A percentile compares a stretch with the other conserved stretches of the same genome.
phyloP scores from a whole-genome alignment of 2,113 vertebrate species.

The Grantiella picta region DNA sequence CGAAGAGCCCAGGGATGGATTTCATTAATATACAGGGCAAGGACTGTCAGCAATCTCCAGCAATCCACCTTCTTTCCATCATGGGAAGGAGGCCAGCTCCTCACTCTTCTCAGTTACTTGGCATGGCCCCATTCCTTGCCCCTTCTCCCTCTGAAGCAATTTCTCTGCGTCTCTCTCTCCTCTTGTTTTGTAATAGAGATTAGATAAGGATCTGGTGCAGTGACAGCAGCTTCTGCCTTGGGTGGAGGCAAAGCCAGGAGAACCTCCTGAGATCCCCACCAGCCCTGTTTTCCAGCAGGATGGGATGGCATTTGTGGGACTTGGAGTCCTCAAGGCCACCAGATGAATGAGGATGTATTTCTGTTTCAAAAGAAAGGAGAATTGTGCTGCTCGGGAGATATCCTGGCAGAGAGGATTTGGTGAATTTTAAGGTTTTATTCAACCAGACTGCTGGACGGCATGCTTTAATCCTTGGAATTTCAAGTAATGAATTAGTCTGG shows the following conservation, averaged over 20 bases:
- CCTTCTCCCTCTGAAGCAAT: background rate
- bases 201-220: background rate
- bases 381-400: background rate
- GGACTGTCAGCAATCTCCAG: background rate
- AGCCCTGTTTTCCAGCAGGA: background rate
- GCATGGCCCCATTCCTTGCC: background rate
- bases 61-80: background rate
- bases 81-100: background rate
- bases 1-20: background rate
- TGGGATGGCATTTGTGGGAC: background rate
- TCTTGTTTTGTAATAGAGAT: background rate
- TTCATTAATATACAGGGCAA: background rate
- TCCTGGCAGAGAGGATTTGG: background rate
- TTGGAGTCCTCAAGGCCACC: background rate
- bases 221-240: background rate
- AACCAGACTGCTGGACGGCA: background rate
- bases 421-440: background rate
- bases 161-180: background rate
- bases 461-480: background rate
- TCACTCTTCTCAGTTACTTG: conserved; percentile 6
- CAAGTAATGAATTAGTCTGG: conserved; percentile 25
- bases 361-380: background rate
- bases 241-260: background rate
- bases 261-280: background rate
- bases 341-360: background rate